phyloP scores from a whole-genome alignment of 2,797 vertebrate genomes.

The Hypotaenidia philippensis region DNA sequence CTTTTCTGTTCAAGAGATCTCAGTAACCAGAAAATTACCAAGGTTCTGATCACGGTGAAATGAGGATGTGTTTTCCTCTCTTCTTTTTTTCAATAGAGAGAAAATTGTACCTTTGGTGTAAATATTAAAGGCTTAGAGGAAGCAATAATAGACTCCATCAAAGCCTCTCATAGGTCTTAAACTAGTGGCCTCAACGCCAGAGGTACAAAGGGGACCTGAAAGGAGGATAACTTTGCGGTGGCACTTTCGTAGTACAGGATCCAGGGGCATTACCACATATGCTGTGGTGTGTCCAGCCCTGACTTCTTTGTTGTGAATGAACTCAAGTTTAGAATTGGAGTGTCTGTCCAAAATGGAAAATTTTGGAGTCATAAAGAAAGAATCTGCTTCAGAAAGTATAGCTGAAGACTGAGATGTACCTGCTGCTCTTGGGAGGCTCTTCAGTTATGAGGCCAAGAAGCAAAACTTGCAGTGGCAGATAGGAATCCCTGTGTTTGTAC shows the following conservation, averaged over 20 bases:
- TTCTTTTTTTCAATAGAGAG: neutral
- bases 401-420: accelerated
- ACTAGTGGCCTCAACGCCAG: neutral
- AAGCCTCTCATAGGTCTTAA: neutral
- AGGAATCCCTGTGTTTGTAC: neutral
- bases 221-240: neutral
- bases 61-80: neutral
- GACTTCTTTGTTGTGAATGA: neutral
- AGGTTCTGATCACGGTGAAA: neutral
- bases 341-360: neutral
- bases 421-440: accelerated
- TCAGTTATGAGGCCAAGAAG: neutral
- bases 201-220: neutral
- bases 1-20: neutral
- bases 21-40: neutral
- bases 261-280: neutral
- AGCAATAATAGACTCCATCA: neutral
- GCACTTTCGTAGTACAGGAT: neutral
- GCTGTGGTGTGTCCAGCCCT: neutral
- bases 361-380: neutral
- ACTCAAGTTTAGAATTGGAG: neutral
- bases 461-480: neutral
- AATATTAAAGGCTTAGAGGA: neutral
- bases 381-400: neutral
- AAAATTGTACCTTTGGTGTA: neutral